Percentiles rank a stretch among this genome's conserved stretches.
These are phyloP conservation scores for Megalops cyprinoides DNA, from an alignment of 2,797 vertebrate genomes.

Conservation along the genomic window DNA sequence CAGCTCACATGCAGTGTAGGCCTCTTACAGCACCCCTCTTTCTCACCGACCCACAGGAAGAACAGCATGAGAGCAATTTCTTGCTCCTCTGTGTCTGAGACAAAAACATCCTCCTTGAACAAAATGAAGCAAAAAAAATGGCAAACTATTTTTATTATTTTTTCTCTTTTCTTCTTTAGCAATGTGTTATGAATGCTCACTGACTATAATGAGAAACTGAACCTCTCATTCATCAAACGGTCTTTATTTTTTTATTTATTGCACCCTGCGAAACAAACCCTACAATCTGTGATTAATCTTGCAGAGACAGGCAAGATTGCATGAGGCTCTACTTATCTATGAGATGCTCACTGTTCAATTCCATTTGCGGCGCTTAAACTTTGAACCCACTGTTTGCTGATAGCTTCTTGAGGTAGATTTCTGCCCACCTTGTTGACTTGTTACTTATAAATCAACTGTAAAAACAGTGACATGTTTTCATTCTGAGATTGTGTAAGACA, in stretches of 20 bases:
- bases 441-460: background rate
- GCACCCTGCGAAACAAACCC: background rate
- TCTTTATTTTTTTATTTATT: conserved; percentile 18
- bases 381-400: conserved; percentile 9
- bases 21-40: too few species aligned
- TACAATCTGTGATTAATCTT: conserved; percentile 13
- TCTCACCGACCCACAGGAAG: background rate
- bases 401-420: background rate
- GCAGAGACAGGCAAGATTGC: background rate
- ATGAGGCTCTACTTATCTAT: conserved; percentile 11
- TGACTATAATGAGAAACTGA: conserved; percentile 4
- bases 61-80: too few species aligned
- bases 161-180: background rate
- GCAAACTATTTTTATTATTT: background rate
- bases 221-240: conserved; percentile 27
- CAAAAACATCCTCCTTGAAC: background rate
- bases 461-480: background rate
- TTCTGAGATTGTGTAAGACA: background rate
- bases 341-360: background rate
- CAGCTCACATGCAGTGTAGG: too few species aligned
- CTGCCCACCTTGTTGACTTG: background rate
- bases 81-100: background rate
- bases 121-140: background rate
- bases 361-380: background rate
- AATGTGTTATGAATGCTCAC: conserved; percentile 12